A percentile compares a stretch with the other conserved stretches of the same genome.
phyloP scores from a whole-genome alignment of 2,797 vertebrate species.

The Hypotaenidia philippensis region DNA sequence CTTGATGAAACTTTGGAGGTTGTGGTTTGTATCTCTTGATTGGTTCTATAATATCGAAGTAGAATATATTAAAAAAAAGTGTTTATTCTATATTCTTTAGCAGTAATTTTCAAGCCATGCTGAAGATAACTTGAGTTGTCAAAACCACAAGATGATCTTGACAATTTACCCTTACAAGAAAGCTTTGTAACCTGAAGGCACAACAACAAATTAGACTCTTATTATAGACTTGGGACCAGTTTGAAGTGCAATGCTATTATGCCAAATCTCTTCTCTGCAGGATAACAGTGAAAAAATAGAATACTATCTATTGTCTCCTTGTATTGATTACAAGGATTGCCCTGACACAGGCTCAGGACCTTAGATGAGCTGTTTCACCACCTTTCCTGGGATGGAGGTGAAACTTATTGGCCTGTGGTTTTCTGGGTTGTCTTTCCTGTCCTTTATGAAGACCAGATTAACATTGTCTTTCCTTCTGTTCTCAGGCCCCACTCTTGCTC shows the following conservation, averaged over 20 bases:
- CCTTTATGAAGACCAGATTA: no score
- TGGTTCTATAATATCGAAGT: neutral
- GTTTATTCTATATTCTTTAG: neutral
- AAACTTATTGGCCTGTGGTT: no score
- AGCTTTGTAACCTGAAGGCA: neutral
- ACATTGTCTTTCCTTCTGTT: no score
- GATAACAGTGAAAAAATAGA: neutral
- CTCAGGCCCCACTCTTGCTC: no score
- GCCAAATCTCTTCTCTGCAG: neutral
- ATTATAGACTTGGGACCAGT: neutral
- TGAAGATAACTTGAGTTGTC: neutral
- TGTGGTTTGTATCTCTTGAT: neutral
- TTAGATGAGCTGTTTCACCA: no score
- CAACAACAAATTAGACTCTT: neutral
- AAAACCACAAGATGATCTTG: neutral
- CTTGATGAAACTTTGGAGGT: neutral
- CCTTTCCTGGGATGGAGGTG: no score
- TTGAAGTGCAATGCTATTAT: neutral
- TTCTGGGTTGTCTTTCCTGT: no score
- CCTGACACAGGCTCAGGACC: no score
- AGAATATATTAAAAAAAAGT: neutral
- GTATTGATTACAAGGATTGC: no score
- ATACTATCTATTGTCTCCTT: neutral
- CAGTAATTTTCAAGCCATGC: neutral
- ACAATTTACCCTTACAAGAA: neutral